Base-by-base conservation (phyloP, 2,888 invertebrate genomes). In the Drosophila meridiana region DNA sequence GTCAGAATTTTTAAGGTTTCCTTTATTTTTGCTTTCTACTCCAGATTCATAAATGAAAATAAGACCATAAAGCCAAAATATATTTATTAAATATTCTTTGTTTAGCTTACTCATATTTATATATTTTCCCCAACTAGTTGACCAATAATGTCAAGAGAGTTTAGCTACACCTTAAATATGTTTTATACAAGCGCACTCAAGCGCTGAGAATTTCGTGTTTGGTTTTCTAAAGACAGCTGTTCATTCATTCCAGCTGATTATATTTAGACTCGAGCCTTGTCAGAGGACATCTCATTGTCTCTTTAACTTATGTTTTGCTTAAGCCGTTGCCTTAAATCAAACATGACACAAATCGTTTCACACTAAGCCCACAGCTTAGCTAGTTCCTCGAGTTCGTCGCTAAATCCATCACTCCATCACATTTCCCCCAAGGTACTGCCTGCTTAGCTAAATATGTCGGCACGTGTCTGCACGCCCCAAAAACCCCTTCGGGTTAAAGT, bases 401-500 rank as follows among this genome's bases (percentile, higher is more conserved):
- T 62, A 65, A 80, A 60, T 76, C 62, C 73, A 80, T 80, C 78
- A 76, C 61, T 72, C 62, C 59, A 43, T 80, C 65, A 72, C 64
- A 14, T 45, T 73, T 42, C 38, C 59, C 38, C 30, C 43, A 50
- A 76, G 72, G 61, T 59, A 66, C 62, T 59, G 38, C 42, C 58
- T 50, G 58, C 47, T 53, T 38, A 61, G 55, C 55, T 50, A 36
- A 71, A 70, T 71, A 61, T 63, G 70, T 69, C 53, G 53, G 52
- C 71, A 69, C 45, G 69, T 70, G 61, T 56, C 55, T 34, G 32
- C 56, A 28, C 50, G 42, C 36, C 38, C n/a, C 40, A 28, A 26
- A 36, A 52, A 34, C 11, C 36, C 50, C 66, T 45, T 61, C 47
- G 43, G 78, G 57, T 50, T 50, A 69, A 69, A 60, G 58, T 61